phyloP scores from a whole-genome alignment of 1,140 invertebrate genomes.

The Drosophila albomicans region DNA sequence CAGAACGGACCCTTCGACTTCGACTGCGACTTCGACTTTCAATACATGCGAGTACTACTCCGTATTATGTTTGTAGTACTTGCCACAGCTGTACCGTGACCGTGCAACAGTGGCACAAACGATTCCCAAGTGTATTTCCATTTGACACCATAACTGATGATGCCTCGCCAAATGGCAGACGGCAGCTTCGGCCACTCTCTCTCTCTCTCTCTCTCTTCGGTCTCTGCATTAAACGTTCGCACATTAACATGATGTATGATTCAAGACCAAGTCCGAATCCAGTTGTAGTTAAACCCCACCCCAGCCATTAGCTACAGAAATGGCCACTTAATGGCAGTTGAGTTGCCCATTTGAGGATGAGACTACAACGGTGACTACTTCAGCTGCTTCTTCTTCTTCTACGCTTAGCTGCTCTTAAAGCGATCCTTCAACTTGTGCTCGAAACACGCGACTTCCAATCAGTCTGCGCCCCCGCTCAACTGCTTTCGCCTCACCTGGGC shows the following conservation, averaged over 20 bases:
- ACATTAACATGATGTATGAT: slow-evolving; percentile 60
- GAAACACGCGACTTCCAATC: slow-evolving; percentile 33
- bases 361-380: neutral
- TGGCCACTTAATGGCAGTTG: slow-evolving; percentile 53
- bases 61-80: neutral
- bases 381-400: no score
- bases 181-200: neutral
- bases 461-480: neutral
- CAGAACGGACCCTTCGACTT: slow-evolving; percentile 20
- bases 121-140: slow-evolving; percentile 57
- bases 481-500: slow-evolving; percentile 27
- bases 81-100: neutral
- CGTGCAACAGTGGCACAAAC: neutral
- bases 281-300: slow-evolving; percentile 13
- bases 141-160: slow-evolving; percentile 49
- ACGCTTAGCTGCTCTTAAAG: slow-evolving; percentile 13
- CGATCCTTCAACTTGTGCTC: slow-evolving; percentile 15
- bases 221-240: slow-evolving; percentile 53
- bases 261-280: slow-evolving; percentile 9
- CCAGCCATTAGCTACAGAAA: slow-evolving; percentile 55
- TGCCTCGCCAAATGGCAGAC: slow-evolving; percentile 13
- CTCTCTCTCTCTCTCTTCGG: no score
- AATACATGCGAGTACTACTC: slow-evolving; percentile 5
- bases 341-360: slow-evolving; percentile 7
- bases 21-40: neutral